Evolutionary conservation across 2,888 invertebrate species (phyloP).

Genomic region (Galerucella calmariensis): DNA sequence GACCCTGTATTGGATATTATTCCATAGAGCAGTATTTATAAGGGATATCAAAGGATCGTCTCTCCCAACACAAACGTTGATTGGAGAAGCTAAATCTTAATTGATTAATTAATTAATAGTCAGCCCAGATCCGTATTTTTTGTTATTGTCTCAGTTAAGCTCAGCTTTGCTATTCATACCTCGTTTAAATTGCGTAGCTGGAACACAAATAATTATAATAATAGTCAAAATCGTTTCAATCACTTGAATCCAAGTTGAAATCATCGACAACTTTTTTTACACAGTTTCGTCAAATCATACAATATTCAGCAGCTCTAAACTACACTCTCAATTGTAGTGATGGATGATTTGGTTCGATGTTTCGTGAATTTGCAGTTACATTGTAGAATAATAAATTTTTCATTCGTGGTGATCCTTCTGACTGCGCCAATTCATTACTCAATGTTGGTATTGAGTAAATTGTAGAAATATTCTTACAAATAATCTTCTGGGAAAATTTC

Average conservation of each 20-base stretch:
- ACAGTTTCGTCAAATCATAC: background rate
- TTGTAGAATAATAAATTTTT: no score
- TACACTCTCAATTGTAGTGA: background rate
- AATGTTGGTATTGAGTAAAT: no score
- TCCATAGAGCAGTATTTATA: background rate
- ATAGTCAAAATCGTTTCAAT: background rate
- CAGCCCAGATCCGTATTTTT: background rate
- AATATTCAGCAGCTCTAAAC: background rate
- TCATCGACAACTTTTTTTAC: background rate
- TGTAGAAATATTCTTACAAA: no score
- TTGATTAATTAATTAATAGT: background rate
- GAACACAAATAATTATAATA: background rate
- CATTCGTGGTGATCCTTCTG: no score
- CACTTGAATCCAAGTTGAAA: background rate
- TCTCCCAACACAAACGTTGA: background rate
- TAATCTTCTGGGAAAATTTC: no score
- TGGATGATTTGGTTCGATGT: background rate
- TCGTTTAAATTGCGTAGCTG: background rate
- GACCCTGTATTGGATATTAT: background rate
- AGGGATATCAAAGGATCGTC: conserved; percentile 2
- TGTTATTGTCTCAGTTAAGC: background rate
- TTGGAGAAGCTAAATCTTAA: background rate
- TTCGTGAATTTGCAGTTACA: background rate
- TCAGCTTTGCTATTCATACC: no score
- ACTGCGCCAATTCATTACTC: no score